Percentiles rank a stretch among this genome's conserved stretches.
phyloP scores from a whole-genome alignment of 2,888 invertebrate genomes.

The Trilocha varians region DNA sequence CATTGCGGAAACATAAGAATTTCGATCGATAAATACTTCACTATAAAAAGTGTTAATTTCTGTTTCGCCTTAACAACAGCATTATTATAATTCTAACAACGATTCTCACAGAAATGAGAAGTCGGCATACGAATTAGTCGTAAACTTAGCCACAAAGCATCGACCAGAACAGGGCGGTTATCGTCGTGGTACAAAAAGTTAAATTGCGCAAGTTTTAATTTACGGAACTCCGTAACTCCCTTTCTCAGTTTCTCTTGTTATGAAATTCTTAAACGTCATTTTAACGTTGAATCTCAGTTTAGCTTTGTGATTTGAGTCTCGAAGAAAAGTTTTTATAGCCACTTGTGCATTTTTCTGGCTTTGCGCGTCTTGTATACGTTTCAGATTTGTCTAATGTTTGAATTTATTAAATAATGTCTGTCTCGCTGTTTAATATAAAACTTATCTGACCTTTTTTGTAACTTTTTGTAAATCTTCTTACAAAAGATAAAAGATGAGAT shows the following conservation, averaged over 20 bases:
- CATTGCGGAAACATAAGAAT: too few relatives aligned
- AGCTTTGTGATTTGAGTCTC: constrained; percentile 3
- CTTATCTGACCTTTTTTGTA: too few relatives aligned
- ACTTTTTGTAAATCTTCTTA: too few relatives aligned
- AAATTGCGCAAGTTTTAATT: constrained; percentile 57
- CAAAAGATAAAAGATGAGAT: too few relatives aligned
- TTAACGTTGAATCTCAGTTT: constrained; percentile 7
- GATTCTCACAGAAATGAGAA: not conserved
- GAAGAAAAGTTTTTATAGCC: constrained; percentile 8
- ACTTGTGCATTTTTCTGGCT: constrained; percentile 2
- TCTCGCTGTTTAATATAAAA: too few relatives aligned
- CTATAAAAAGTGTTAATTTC: too few relatives aligned
- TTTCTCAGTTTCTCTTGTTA: constrained; percentile 24
- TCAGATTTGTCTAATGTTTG: not conserved
- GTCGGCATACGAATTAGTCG: constrained; percentile 27
- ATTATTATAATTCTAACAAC: too few relatives aligned
- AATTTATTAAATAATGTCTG: not conserved
- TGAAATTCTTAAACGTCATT: constrained; percentile 30
- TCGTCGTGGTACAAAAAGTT: constrained; percentile 50
- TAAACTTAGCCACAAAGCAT: constrained; percentile 13
- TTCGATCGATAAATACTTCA: too few relatives aligned
- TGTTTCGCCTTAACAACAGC: too few relatives aligned
- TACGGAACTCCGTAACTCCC: constrained; percentile 30
- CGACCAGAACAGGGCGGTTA: constrained; percentile 32
- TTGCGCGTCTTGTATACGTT: not conserved